These are phyloP conservation scores for Ectemnius continuus DNA, from an alignment of 2,888 invertebrate genomes.

Conservation along the genomic window DNA sequence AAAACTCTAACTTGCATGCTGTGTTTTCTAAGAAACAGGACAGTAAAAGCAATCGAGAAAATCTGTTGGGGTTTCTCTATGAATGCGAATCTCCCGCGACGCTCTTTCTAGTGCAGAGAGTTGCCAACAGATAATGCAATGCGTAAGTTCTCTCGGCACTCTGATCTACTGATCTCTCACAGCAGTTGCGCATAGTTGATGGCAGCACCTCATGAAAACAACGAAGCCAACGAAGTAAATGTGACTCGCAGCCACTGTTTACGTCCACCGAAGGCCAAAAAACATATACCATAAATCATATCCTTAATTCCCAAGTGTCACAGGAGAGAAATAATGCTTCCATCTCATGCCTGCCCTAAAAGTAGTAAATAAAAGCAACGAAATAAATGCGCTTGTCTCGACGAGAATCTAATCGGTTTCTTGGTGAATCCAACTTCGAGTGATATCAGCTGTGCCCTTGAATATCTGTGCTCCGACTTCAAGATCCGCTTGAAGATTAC, in stretches of 20 bases:
- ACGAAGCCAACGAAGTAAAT: neutral
- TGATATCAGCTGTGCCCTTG: neutral
- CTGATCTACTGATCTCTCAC: neutral
- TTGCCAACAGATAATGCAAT: neutral
- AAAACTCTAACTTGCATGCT: no score
- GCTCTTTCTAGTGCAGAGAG: neutral
- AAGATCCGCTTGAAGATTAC: neutral
- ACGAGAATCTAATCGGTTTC: neutral
- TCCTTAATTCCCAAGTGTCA: no score
- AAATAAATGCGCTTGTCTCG: neutral
- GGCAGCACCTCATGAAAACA: slow-evolving; percentile 1
- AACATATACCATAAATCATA: no score
- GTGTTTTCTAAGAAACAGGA: no score
- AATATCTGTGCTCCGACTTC: neutral
- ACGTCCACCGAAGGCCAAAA: no score
- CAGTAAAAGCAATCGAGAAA: no score
- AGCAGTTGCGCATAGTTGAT: neutral
- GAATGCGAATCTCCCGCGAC: slow-evolving; percentile 3
- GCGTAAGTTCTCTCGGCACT: neutral
- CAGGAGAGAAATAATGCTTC: no score
- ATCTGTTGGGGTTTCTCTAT: no score
- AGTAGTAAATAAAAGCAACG: no score
- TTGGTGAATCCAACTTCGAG: neutral
- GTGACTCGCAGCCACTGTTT: no score
- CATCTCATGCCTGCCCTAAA: no score